Conservation (phyloP, 1,140 invertebrate species). For the Atta cephalotes region DNA sequence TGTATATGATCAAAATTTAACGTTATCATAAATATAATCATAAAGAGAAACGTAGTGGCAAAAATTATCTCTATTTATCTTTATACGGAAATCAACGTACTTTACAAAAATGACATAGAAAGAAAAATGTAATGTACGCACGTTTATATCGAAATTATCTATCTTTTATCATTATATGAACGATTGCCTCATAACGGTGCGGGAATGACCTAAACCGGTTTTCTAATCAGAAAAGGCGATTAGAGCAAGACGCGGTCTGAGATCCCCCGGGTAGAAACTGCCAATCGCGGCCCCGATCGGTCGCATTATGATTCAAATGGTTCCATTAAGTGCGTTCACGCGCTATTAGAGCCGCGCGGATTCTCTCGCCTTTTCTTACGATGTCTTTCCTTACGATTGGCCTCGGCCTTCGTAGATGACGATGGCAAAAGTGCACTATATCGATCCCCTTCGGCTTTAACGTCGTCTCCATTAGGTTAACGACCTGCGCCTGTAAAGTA, state of each 20-base stretch:
- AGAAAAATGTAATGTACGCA: background rate
- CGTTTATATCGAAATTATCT: constrained; percentile 11
- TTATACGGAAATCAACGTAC: background rate
- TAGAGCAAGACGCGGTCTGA: constrained; percentile 46
- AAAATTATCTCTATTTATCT: background rate
- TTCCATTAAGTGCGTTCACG: constrained; percentile 75
- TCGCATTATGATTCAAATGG: constrained; percentile 75
- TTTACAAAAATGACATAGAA: background rate
- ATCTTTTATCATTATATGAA: constrained; percentile 49
- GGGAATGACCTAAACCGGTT: constrained; percentile 59
- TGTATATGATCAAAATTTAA: background rate
- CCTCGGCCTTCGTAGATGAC: constrained; percentile 61
- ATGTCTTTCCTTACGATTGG: constrained; percentile 63
- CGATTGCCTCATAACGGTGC: constrained; percentile 63
- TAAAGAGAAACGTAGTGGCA: background rate
- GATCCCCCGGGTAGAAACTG: constrained; percentile 48
- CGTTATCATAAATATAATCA: background rate
- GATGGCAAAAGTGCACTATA: constrained; percentile 71
- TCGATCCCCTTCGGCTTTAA: constrained; percentile 69
- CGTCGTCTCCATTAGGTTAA: constrained; percentile 75
- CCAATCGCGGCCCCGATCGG: constrained; percentile 69
- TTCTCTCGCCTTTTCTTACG: constrained; percentile 56
- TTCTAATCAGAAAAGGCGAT: constrained; percentile 67
- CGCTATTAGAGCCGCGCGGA: constrained; percentile 70
- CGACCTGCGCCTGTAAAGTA: constrained; percentile 72